Conservation (phyloP, 2,113 vertebrate genomes). For the Struthio camelus region DNA sequence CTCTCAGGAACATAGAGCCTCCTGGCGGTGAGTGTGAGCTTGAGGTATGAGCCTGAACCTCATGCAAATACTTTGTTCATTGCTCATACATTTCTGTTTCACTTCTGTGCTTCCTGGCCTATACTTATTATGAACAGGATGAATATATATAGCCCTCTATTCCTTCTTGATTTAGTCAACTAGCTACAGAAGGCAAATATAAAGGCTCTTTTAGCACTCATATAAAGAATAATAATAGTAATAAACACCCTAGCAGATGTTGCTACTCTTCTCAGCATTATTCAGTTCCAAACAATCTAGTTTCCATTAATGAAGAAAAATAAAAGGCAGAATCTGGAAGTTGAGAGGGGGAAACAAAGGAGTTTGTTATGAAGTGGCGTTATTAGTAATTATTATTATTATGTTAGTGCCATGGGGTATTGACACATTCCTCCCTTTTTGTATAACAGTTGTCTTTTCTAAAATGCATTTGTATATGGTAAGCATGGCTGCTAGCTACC, state of each 20-base stretch:
- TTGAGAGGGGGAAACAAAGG: not conserved
- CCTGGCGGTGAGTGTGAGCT: not conserved
- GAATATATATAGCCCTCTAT: not conserved
- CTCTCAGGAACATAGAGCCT: not conserved
- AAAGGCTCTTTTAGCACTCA: not conserved
- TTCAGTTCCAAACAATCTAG: constrained; percentile 24
- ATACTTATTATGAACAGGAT: not conserved
- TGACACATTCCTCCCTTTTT: not conserved
- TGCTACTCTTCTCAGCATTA: constrained; percentile 7
- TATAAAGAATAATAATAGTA: not conserved
- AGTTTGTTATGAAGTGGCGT: not conserved
- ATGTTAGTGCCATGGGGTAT: not conserved
- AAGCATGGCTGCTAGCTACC: not conserved
- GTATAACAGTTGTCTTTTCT: not conserved
- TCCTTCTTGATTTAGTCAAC: constrained; percentile 7
- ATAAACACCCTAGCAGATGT: constrained; percentile 22
- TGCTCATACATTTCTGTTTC: not conserved
- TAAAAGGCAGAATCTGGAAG: not conserved
- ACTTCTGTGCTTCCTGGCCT: not conserved
- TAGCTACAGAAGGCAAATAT: not conserved
- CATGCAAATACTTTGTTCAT: not conserved
- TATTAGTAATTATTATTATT: too few species aligned
- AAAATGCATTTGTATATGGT: not conserved
- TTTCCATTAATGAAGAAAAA: constrained; percentile 39
- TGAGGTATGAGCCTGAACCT: not conserved